Conservation (phyloP, 2,797 vertebrate species). For the Onychomys arenicola region DNA sequence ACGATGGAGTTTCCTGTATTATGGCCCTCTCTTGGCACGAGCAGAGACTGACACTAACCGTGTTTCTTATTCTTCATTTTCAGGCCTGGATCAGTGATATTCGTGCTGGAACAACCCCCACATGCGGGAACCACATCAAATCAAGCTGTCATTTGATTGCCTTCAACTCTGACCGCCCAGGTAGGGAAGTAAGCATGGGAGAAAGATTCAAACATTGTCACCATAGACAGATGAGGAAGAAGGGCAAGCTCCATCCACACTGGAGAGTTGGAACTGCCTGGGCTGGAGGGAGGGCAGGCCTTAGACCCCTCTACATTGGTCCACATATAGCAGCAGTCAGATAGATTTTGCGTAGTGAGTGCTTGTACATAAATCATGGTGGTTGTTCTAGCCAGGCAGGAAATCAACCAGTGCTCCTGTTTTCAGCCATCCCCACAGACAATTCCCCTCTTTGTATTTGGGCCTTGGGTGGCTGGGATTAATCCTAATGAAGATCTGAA, state of each 20-base stretch:
- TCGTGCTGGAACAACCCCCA: conserved; percentile 87
- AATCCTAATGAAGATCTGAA: neutral
- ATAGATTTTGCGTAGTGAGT: neutral
- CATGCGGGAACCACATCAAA: conserved; percentile 93
- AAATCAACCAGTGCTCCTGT: neutral
- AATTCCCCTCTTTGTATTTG: neutral
- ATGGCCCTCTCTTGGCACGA: neutral
- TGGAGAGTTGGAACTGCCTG: neutral
- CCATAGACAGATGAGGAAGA: neutral
- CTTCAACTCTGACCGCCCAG: conserved; percentile 91
- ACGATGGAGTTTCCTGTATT: neutral
- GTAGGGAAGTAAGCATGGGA: conserved; percentile 84
- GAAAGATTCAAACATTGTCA: neutral
- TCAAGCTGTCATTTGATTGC: conserved; percentile 92
- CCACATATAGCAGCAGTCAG: neutral
- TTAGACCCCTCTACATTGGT: neutral
- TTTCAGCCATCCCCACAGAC: neutral
- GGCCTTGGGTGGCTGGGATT: neutral
- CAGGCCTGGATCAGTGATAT: conserved; percentile 94
- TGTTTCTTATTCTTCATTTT: conserved; percentile 34
- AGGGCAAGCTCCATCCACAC: neutral
- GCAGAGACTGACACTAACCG: neutral
- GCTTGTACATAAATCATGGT: neutral
- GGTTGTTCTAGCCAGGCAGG: neutral
- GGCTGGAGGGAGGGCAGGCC: neutral